Percentiles rank a stretch among this genome's conserved stretches.
These are phyloP conservation scores for Plotosus lineatus DNA, from an alignment of 2,113 vertebrate species.

Conservation along the genomic window DNA sequence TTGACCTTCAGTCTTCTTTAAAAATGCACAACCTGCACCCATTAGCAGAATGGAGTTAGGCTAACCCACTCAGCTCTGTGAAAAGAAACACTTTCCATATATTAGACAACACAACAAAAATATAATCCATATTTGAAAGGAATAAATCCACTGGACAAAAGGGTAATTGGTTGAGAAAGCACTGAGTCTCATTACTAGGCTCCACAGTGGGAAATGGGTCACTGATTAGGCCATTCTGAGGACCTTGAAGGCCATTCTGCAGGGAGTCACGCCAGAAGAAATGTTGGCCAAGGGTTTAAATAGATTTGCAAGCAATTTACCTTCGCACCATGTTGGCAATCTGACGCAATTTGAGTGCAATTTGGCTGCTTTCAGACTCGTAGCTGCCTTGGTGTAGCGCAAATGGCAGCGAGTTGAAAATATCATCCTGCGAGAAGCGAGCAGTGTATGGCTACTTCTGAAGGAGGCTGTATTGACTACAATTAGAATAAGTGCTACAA, in stretches of 20 bases:
- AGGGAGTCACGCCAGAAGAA: slow-evolving; percentile 23
- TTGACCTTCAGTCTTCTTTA: slow-evolving; percentile 19
- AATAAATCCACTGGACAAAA: slow-evolving; percentile 44
- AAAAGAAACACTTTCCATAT: slow-evolving; percentile 40
- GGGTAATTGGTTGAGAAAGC: slow-evolving; percentile 48
- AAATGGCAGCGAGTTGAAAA: slow-evolving; percentile 55
- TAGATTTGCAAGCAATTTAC: slow-evolving; percentile 99
- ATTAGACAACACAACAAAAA: slow-evolving; percentile 39
- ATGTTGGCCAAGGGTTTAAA: slow-evolving; percentile 91
- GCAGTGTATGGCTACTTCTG: slow-evolving; percentile 32
- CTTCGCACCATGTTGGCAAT: slow-evolving; percentile 99
- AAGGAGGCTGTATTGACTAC: slow-evolving; percentile 32
- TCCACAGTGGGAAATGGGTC: slow-evolving; percentile 40
- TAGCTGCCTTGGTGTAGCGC: slow-evolving; percentile 35
- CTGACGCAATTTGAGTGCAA: slow-evolving; percentile 99
- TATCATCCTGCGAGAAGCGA: slow-evolving; percentile 45
- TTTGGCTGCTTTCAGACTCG: slow-evolving; percentile 68
- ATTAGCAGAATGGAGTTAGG: slow-evolving; percentile 32
- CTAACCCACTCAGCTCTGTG: slow-evolving; percentile 25
- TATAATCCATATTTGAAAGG: slow-evolving; percentile 44
- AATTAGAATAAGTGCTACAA: slow-evolving; percentile 51
- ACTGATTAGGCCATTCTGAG: slow-evolving; percentile 48
- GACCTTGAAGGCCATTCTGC: slow-evolving; percentile 40
- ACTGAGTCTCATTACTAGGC: slow-evolving; percentile 47
- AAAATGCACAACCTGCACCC: slow-evolving; percentile 16